A percentile compares a stretch with the other conserved stretches of the same genome.
These are phyloP conservation scores for Elaphurus davidianus DNA, from an alignment of 2,113 vertebrate species.

Conservation along the genomic window DNA sequence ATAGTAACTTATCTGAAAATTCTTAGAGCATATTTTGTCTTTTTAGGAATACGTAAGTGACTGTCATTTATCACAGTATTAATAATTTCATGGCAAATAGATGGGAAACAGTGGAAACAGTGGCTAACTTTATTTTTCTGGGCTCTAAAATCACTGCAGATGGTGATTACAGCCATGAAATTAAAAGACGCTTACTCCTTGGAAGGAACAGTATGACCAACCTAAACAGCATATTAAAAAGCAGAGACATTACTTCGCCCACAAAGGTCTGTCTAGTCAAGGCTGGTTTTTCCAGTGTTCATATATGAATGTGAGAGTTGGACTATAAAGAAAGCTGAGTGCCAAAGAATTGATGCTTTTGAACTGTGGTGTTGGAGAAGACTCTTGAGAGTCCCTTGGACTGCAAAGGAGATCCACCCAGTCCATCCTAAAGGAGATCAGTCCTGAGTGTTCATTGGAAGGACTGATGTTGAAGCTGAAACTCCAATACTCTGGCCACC, in stretches of 20 bases:
- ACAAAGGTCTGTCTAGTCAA: not conserved
- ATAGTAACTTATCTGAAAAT: not conserved
- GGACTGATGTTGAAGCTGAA: not conserved
- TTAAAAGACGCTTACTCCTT: not conserved
- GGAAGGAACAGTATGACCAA: not conserved
- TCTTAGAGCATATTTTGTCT: not conserved
- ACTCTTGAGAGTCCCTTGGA: not conserved
- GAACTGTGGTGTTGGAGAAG: not conserved
- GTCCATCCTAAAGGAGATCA: not conserved
- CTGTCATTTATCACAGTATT: not conserved
- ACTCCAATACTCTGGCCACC: not conserved
- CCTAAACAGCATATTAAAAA: not conserved
- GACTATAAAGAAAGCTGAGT: not conserved
- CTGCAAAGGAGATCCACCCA: not conserved
- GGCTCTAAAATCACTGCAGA: not conserved
- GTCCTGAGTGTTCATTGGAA: not conserved
- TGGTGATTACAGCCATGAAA: not conserved
- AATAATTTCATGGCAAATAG: not conserved
- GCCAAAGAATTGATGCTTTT: accelerated
- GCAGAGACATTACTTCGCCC: not conserved
- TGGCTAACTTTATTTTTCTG: not conserved
- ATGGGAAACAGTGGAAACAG: not conserved
- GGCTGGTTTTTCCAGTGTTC: not conserved
- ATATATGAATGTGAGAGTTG: not conserved
- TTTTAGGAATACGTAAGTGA: not conserved